phyloP scores from a whole-genome alignment of 2,113 vertebrate species.

The Amphiprion ocellaris region DNA sequence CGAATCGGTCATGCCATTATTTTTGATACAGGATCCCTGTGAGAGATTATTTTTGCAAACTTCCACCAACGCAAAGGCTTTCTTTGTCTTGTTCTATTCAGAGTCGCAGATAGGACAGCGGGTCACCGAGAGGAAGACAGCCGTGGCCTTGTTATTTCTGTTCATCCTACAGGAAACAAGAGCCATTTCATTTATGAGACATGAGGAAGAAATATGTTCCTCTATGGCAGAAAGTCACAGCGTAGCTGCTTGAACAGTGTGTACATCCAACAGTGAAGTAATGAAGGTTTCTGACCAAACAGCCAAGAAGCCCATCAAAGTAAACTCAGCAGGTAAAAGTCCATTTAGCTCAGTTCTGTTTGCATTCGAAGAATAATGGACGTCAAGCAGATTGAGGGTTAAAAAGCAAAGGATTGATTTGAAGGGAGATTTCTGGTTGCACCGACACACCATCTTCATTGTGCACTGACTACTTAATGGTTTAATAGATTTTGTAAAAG shows the following conservation, averaged over 20 bases:
- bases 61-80: constrained; percentile 52
- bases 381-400: too few relatives aligned
- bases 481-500: too few relatives aligned
- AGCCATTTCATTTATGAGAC: constrained; percentile 40
- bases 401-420: too few relatives aligned
- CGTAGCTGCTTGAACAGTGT: background rate
- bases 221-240: constrained; percentile 8
- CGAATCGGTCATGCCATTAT: constrained; percentile 29
- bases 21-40: constrained; percentile 43
- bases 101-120: constrained; percentile 28
- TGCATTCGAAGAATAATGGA: background rate
- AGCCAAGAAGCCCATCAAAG: background rate
- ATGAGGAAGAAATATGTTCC: background rate
- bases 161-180: constrained; percentile 68
- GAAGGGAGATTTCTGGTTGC: too few relatives aligned
- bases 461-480: too few relatives aligned
- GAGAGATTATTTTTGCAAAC: constrained; percentile 66
- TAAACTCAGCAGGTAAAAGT: background rate
- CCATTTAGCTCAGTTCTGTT: background rate
- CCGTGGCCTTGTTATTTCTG: constrained; percentile 73
- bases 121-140: constrained; percentile 62
- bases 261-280: background rate
- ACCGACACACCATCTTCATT: too few relatives aligned
- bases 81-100: constrained; percentile 62
- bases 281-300: background rate